Base-by-base conservation (phyloP, 2,113 vertebrate genomes). In the Hippocampus abdominalis region DNA sequence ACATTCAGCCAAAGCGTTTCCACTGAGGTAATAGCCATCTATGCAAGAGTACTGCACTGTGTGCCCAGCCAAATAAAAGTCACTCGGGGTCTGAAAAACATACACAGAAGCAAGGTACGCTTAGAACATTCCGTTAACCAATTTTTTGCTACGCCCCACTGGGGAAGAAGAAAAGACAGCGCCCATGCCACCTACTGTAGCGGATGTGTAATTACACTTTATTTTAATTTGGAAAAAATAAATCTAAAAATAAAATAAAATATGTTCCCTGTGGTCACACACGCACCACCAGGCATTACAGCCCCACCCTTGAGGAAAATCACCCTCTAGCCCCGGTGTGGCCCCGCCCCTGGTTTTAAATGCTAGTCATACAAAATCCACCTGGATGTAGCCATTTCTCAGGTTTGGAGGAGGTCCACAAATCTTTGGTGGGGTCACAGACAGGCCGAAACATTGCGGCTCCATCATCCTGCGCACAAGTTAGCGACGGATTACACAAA, bases 371-470 rank as follows among this genome's bases (percentile, higher is more conserved):
- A 9, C 12, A 68, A 68, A 36, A 13, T 68, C 76, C 84, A 96
- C 96, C 91, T 90, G 90, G 87, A 96, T 76, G 84, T 93, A 94
- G 75, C 95, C 96, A 44, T 98, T 94, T 80, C 84, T 80, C 79
- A 98, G 84, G 69, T 82, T 60, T 64, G 95, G 95, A 68, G 95
- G 95, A 25, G 80, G 16, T 39, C 92, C 82, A 71, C 95, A 98
- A 46, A 89, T 93, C 79, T 91, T 89, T 27, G 84, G 91, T 61
- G 94, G 93, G 18, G 76, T 81, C 44, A 90, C 20, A 32, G 94
- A 88, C 71, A 93, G 81, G 84, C 92, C 83, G 88, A 98, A 98
- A 74, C 96, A 98, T 70, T 98, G 95, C 39, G 95, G 96, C 75
- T 96, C 95, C 80, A 97, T 93, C 66, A 85, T 90, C 69, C 96